phyloP scores from a whole-genome alignment of 2,797 vertebrate genomes.

The Spinibarbus caldwelli region DNA sequence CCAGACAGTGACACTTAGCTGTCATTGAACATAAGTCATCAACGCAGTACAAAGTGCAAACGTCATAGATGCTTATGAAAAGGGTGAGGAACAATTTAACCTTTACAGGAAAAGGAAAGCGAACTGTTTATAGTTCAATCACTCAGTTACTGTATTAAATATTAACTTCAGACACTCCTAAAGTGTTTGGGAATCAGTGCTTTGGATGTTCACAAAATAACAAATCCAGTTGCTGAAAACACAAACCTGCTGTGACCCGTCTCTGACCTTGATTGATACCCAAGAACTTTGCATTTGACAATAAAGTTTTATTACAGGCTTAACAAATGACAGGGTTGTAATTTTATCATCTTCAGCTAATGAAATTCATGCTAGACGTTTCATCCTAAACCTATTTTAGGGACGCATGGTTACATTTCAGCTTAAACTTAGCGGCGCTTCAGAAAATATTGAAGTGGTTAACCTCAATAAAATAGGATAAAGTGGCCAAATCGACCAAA shows the following conservation, averaged over 20 bases:
- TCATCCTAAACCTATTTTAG: neutral
- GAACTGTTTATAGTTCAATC: conserved; percentile 8
- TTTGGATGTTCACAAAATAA: neutral
- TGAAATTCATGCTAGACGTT: neutral
- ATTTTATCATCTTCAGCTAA: neutral
- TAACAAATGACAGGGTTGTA: neutral
- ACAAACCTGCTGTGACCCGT: neutral
- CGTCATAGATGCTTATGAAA: neutral
- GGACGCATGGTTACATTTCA: neutral
- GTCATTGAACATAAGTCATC: neutral
- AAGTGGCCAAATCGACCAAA: neutral
- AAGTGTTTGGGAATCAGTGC: neutral
- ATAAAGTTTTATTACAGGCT: neutral
- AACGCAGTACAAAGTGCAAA: neutral
- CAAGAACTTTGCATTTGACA: neutral
- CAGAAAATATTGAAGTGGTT: neutral
- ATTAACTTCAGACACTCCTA: neutral
- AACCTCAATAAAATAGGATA: neutral
- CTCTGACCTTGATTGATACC: neutral
- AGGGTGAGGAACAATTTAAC: neutral
- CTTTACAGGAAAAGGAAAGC: neutral
- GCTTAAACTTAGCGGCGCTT: neutral
- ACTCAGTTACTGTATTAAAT: conserved; percentile 23
- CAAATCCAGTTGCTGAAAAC: neutral
- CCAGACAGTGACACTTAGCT: neutral